Evolutionary conservation across 2,888 invertebrate species (phyloP), one percentile per base, ranked within the genome.

Genomic region (Chaetoderma sp.): DNA sequence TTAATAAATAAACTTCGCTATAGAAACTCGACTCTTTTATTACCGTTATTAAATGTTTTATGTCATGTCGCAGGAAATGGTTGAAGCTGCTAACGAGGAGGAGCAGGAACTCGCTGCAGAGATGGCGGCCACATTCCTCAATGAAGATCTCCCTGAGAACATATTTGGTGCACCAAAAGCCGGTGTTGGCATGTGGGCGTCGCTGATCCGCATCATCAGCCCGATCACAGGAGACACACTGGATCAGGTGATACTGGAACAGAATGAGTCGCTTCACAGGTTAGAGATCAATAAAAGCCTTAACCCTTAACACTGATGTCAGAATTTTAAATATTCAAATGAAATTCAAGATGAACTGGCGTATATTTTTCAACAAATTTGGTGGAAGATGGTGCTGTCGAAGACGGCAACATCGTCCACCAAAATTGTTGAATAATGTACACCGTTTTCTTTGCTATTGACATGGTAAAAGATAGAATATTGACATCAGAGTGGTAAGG

Each of bases 81-180:
- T 96, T 67, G 96, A 97, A 86, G 96, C 98, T 0, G 98, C 98
- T 1, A 96, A 94, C 0, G 94, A 95, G 49, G 97, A 97, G 73
- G 98, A 99, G 83, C 93, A 94, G 71, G 95, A 97, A 77, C 88
- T 98, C 59, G 98, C 98, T 0, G 93, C 93, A 75, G 97, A 99
- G 89, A 95, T 99, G 93, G 98, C 98, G 0, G 95, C 96, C 78
- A 95, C 97, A 6, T 97, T 98, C 79, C 89, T 99, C 1, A 94
- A 94, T 62, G 98, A 98, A 86, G 93, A 96, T 70, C 88, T 98
- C 2, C 96, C 98, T 1, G 98, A 99, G 88, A 93, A 93, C 79
- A 89, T 93, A 0, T 99, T 98, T 87, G 95, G 98, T 0, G 94
- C 98, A 0, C 97, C 98, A 0, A 96, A 98, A 88, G 98, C 98